Evolutionary conservation across 1,140 invertebrate genomes (phyloP).

Genomic region (Lepidurus arcticus): DNA sequence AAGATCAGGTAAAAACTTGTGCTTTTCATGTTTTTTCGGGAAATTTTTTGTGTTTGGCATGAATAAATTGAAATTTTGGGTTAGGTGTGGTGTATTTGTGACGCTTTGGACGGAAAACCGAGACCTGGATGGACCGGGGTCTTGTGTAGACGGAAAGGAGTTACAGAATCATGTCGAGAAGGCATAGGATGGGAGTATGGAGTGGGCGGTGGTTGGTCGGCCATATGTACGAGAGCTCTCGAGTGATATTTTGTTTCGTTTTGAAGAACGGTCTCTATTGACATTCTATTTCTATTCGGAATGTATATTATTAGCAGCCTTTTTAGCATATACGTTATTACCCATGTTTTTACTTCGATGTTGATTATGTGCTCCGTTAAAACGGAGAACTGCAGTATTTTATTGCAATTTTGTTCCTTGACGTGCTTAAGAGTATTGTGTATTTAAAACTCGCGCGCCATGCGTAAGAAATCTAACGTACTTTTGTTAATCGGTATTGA

Average conservation of each 20-base stretch:
- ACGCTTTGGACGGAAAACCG: constrained; percentile 1
- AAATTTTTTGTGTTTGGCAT: not conserved
- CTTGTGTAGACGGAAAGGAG: constrained; percentile 19
- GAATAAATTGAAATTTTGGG: not conserved
- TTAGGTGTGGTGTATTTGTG: constrained; percentile 28
- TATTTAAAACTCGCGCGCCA: too few relatives aligned
- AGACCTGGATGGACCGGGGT: not conserved
- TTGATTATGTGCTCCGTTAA: too few relatives aligned
- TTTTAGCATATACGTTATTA: not conserved
- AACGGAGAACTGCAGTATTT: too few relatives aligned
- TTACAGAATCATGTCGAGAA: constrained; percentile 22
- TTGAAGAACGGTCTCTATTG: not conserved
- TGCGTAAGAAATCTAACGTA: too few relatives aligned
- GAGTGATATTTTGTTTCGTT: not conserved
- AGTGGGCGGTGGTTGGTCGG: constrained; percentile 5
- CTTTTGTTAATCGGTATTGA: too few relatives aligned
- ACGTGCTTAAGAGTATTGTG: too few relatives aligned
- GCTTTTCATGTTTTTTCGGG: not conserved
- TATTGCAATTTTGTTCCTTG: too few relatives aligned
- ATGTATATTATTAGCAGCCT: not conserved
- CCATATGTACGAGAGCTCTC: not conserved
- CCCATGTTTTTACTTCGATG: too few relatives aligned
- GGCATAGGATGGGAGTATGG: constrained; percentile 29
- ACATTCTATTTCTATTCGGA: not conserved
- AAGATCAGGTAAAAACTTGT: constrained; percentile 29